Percentiles rank a stretch among this genome's conserved stretches.
phyloP scores from a whole-genome alignment of 2,888 invertebrate species.

The Rhynchonema sp. region DNA sequence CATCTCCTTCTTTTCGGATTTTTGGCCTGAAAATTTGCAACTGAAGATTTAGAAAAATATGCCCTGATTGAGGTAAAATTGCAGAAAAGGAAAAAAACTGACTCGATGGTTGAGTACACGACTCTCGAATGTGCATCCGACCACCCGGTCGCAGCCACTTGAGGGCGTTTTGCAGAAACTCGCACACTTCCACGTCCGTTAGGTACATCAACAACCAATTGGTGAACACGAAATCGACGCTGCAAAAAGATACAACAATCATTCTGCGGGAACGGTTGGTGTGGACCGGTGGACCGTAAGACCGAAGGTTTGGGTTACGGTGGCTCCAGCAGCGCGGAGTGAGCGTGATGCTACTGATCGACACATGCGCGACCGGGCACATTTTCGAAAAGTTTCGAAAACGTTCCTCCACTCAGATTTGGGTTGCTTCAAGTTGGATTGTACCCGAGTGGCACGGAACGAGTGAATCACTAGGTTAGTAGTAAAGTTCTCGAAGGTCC shows the following conservation, averaged over 20 bases:
- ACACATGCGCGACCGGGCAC: too few species aligned
- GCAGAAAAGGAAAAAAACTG: not conserved
- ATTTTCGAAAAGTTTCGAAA: too few species aligned
- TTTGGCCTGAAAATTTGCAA: slow-evolving; percentile 8
- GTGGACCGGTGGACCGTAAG: too few species aligned
- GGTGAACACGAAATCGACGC: slow-evolving; percentile 38
- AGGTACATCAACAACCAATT: slow-evolving; percentile 43
- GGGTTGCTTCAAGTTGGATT: too few species aligned
- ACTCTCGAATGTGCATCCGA: slow-evolving; percentile 37
- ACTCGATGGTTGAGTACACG: slow-evolving; percentile 39
- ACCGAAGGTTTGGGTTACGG: too few species aligned
- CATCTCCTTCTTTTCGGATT: not conserved
- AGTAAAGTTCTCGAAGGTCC: too few species aligned
- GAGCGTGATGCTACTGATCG: too few species aligned
- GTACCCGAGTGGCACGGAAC: too few species aligned
- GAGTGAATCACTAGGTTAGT: too few species aligned
- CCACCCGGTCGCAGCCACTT: slow-evolving; percentile 37
- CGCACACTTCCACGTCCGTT: slow-evolving; percentile 33
- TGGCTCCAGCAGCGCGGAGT: too few species aligned
- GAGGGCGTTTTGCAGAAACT: slow-evolving; percentile 32
- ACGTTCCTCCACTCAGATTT: too few species aligned
- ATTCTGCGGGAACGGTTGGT: too few species aligned
- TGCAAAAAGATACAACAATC: slow-evolving; percentile 21
- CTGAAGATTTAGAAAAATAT: not conserved
- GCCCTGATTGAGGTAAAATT: not conserved